Evolutionary conservation across 1,140 invertebrate genomes (phyloP).

Genomic region (Ceratina calcarata): DNA sequence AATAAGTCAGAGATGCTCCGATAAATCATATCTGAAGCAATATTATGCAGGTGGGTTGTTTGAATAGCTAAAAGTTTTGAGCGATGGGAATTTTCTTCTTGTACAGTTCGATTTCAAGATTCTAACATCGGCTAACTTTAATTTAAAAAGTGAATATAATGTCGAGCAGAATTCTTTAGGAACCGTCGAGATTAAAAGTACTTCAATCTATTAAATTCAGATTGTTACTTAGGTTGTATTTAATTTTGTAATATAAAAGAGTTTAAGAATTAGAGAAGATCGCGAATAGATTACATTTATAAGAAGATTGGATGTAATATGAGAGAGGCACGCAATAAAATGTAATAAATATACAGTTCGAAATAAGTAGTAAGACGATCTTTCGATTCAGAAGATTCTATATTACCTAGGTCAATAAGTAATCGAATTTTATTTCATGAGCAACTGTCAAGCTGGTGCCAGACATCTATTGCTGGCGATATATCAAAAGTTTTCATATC

Average conservation of each 20-base stretch:
- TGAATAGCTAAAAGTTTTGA: background rate
- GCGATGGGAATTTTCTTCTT: background rate
- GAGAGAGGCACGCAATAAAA: too few species aligned
- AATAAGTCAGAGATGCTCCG: background rate
- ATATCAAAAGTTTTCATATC: constrained; percentile 4
- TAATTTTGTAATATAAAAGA: too few species aligned
- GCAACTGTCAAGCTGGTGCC: background rate
- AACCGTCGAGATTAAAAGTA: too few species aligned
- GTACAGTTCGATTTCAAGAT: background rate
- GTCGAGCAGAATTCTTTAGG: too few species aligned
- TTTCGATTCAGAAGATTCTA: too few species aligned
- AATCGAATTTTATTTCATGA: background rate
- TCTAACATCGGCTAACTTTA: constrained; percentile 3
- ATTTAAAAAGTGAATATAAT: background rate
- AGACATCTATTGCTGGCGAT: background rate
- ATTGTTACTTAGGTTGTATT: too few species aligned
- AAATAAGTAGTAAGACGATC: too few species aligned
- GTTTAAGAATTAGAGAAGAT: too few species aligned
- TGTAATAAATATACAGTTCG: too few species aligned
- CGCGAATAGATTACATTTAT: too few species aligned
- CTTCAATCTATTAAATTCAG: too few species aligned
- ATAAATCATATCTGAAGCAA: background rate
- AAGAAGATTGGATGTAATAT: too few species aligned
- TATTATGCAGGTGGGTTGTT: background rate
- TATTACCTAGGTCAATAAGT: background rate